These are phyloP conservation scores for Diloba caeruleocephala DNA, from an alignment of 2,888 invertebrate species.

Conservation along the genomic window DNA sequence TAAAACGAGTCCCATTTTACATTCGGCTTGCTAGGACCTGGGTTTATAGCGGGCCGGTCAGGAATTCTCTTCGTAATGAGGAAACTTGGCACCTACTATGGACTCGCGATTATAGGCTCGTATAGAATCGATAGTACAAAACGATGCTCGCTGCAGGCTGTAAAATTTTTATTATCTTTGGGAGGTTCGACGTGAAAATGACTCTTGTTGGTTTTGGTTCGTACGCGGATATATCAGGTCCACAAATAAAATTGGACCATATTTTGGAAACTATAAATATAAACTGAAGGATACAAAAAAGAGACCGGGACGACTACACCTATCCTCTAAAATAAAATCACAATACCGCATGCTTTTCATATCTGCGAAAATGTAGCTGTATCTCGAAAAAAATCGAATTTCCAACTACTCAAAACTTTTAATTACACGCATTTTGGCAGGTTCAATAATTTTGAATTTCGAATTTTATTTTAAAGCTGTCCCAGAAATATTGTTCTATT, in stretches of 20 bases:
- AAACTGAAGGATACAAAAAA: too few species aligned
- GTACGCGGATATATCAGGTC: background rate
- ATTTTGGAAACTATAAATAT: conserved; percentile 1
- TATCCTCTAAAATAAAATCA: too few species aligned
- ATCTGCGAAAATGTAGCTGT: too few species aligned
- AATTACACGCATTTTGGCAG: too few species aligned
- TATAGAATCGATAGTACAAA: conserved; percentile 32
- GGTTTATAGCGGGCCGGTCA: conserved; percentile 76
- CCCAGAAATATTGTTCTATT: too few species aligned
- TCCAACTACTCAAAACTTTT: too few species aligned
- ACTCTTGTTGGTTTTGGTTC: conserved; percentile 8
- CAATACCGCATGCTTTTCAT: too few species aligned
- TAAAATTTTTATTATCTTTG: conserved; percentile 37
- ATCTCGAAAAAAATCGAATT: too few species aligned
- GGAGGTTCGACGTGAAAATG: conserved; percentile 13
- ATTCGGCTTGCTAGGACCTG: conserved; percentile 73
- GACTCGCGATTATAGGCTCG: conserved; percentile 41
- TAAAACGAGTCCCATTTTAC: conserved; percentile 80
- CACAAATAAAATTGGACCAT: background rate
- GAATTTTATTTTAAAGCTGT: too few species aligned
- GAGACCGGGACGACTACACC: too few species aligned
- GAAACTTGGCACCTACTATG: conserved; percentile 65
- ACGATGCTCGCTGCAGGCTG: conserved; percentile 16
- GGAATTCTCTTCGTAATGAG: conserved; percentile 81
- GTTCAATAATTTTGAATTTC: too few species aligned